A percentile compares a stretch with the other conserved stretches of the same genome.
phyloP scores from a whole-genome alignment of 1,140 invertebrate genomes.

The Pomacea maculata region DNA sequence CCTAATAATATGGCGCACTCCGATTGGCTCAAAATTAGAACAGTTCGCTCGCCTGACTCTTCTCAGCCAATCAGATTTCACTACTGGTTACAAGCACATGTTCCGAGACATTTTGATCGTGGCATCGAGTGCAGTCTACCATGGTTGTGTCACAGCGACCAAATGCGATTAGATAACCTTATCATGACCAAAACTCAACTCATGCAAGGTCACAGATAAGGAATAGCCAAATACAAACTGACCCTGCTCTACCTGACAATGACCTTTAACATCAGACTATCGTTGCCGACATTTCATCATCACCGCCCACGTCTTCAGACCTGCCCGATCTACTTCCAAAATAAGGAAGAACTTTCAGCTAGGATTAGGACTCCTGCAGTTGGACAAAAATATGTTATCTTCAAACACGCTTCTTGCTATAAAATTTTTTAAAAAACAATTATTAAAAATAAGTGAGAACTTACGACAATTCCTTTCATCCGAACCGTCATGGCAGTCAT shows the following conservation, averaged over 20 bases:
- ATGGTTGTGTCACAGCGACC: slow-evolving; percentile 3
- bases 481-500: slow-evolving; percentile 88
- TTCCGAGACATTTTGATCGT: slow-evolving; percentile 7
- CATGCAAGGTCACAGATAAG: background rate
- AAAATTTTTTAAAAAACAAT: background rate
- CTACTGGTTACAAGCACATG: slow-evolving; percentile 6
- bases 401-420: background rate
- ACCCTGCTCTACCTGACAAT: background rate
- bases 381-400: background rate
- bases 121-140: slow-evolving; percentile 13
- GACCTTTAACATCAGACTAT: too few relatives aligned
- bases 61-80: slow-evolving; percentile 25
- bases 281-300: background rate
- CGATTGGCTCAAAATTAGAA: slow-evolving; percentile 20
- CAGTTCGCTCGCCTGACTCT: slow-evolving; percentile 22
- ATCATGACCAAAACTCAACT: background rate
- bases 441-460: slow-evolving; percentile 2
- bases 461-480: slow-evolving; percentile 50
- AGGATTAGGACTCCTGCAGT: background rate
- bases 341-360: background rate
- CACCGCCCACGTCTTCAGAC: background rate
- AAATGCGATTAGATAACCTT: slow-evolving; percentile 11
- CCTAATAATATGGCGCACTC: slow-evolving; percentile 11
- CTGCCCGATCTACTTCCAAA: background rate
- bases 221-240: background rate